phyloP scores from a whole-genome alignment of 2,888 invertebrate genomes.

The Belgica antarctica region DNA sequence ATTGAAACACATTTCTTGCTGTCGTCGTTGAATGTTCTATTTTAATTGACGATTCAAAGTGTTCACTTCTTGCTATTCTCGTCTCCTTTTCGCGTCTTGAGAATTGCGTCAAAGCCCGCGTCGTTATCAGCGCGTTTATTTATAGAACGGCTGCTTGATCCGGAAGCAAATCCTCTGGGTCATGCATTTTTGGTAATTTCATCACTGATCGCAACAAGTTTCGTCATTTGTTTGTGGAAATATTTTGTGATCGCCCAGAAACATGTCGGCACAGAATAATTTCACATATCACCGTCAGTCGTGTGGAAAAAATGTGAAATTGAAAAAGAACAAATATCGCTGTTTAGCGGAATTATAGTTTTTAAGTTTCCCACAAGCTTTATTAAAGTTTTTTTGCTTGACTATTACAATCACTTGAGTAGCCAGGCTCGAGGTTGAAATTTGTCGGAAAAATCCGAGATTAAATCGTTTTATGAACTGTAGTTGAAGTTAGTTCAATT shows the following conservation, averaged over 20 bases:
- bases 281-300: background rate
- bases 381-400: no score
- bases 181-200: constrained; percentile 2
- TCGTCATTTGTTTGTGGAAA: constrained; percentile 16
- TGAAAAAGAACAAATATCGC: no score
- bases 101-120: background rate
- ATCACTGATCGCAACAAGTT: constrained; percentile 28
- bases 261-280: background rate
- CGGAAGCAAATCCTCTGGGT: constrained; percentile 2
- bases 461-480: no score
- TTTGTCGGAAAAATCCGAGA: no score
- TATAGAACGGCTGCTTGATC: background rate
- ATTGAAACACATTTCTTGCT: background rate
- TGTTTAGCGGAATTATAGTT: no score
- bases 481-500: no score
- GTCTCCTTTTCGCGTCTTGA: no score
- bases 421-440: no score
- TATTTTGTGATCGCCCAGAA: background rate
- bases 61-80: no score
- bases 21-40: background rate
- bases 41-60: no score
- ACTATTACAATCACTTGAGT: no score
- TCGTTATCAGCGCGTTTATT: background rate
- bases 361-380: no score
- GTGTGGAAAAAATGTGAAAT: background rate